Base-by-base conservation (phyloP, 2,113 vertebrate genomes). In the Egretta garzetta region DNA sequence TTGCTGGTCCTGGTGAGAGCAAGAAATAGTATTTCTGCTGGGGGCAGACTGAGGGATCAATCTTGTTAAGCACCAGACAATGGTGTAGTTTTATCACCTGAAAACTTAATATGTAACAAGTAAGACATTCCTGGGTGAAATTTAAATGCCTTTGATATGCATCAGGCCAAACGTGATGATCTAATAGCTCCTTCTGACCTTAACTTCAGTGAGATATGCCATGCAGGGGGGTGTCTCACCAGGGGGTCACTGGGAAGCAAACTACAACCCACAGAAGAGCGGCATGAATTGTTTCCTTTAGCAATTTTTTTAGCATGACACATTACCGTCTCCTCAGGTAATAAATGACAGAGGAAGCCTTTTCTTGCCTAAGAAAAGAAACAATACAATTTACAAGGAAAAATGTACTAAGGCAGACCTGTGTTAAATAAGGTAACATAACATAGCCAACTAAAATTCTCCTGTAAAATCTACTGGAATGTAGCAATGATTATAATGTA, bases 101-200 rank as follows among this genome's bases (percentile, higher is more conserved):
- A 82, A 73, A 93, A 82, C 27, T 81, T 96, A 96, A 94, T 92
- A 50, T 30, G 74, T 86, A 91, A 94, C 91, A 75, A 93, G 22
- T 23, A 86, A 93, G 70, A 87, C 80, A 90, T 94, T 94, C 75
- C 79, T 73, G 62, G 5, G 74, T 49, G 49, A 90, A 95, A 90
- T 56, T 58, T 60, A 68, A 85, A 90, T 93, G 62, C 58, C 74
- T 93, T 93, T 82, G 92, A 62, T 91, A 93, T 21, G 35, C 28
- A 80, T 90, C 95, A 93, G 49, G 58, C 19, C 27, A 75, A 75
- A 76, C 80, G 28, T 49, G 43, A 28, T 82, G 70, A 88, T 63
- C 35, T 90, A 80, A 89, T 94, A 45, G 52, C 37, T 90, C 32
- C 49, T 85, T 95, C 35, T 90, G 71, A 93, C 74, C 70, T 79